phyloP scores from a whole-genome alignment of 2,888 invertebrate genomes.

The Standfussiana lucernea region DNA sequence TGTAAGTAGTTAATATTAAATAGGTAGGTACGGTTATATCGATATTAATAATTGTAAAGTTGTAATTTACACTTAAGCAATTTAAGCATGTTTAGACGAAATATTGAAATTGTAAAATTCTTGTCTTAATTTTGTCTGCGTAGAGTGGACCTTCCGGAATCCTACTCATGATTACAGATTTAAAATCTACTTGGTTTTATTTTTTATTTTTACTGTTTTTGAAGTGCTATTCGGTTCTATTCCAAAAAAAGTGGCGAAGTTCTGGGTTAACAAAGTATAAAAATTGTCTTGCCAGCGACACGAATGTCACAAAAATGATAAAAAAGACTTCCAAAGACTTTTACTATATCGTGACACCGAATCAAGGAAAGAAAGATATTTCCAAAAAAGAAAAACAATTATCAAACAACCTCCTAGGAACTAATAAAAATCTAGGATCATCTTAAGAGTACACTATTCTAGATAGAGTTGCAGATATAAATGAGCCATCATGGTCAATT shows the following conservation, averaged over 20 bases:
- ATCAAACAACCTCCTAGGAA: not conserved
- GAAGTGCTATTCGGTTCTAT: not conserved
- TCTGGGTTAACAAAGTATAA: no score
- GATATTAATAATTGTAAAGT: constrained; percentile 54
- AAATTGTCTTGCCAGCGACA: no score
- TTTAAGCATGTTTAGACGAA: constrained; percentile 41
- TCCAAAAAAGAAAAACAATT: not conserved
- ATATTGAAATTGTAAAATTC: constrained; percentile 53
- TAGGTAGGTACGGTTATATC: constrained; percentile 17
- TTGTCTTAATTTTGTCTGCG: constrained; percentile 38
- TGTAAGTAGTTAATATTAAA: constrained; percentile 47
- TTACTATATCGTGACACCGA: not conserved
- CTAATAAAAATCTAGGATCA: not conserved
- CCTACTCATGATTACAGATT: constrained; percentile 64
- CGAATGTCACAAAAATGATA: not conserved
- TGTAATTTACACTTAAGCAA: constrained; percentile 52
- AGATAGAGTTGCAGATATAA: not conserved
- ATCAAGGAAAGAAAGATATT: not conserved
- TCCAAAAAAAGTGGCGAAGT: no score
- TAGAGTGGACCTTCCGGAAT: constrained; percentile 46
- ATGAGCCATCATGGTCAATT: not conserved
- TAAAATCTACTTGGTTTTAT: constrained; percentile 45
- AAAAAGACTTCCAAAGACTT: no score
- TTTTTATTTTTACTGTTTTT: constrained; percentile 37
- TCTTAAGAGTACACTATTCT: not conserved